Conservation (phyloP, 2,797 vertebrate genomes). For the Enoplosus armatus region DNA sequence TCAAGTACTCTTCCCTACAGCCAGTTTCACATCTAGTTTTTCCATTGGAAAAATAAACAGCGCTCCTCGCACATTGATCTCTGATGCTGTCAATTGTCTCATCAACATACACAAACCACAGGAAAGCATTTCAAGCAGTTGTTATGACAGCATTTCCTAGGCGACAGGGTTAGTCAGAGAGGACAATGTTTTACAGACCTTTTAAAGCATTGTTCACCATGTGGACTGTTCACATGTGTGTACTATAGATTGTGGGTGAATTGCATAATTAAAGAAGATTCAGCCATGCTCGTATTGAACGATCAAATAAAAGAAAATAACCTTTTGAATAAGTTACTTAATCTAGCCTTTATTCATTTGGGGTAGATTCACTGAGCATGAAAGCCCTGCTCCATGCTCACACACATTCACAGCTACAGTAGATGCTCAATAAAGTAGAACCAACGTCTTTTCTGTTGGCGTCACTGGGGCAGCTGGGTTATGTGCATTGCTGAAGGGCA, state of each 20-base stretch:
- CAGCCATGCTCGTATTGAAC: neutral
- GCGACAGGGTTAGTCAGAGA: constrained; percentile 19
- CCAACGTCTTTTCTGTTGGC: neutral
- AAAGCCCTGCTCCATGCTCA: neutral
- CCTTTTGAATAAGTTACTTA: neutral
- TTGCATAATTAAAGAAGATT: neutral
- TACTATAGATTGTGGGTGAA: neutral
- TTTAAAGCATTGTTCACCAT: constrained; percentile 32
- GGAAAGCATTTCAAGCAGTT: constrained; percentile 26
- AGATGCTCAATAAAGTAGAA: neutral
- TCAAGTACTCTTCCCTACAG: neutral
- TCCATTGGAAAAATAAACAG: constrained; percentile 44
- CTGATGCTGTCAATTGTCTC: constrained; percentile 18
- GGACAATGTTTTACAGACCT: constrained; percentile 22
- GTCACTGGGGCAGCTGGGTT: neutral
- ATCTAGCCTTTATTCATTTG: neutral
- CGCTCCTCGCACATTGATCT: constrained; percentile 26
- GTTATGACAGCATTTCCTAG: constrained; percentile 54
- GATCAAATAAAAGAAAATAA: neutral
- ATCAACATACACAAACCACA: constrained; percentile 28
- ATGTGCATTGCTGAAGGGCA: neutral
- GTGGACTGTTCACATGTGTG: constrained; percentile 4
- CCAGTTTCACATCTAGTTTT: constrained; percentile 12
- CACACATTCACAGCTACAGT: neutral
- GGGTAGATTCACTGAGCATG: neutral